phyloP scores from a whole-genome alignment of 2,113 vertebrate genomes.

The Cariama cristata region DNA sequence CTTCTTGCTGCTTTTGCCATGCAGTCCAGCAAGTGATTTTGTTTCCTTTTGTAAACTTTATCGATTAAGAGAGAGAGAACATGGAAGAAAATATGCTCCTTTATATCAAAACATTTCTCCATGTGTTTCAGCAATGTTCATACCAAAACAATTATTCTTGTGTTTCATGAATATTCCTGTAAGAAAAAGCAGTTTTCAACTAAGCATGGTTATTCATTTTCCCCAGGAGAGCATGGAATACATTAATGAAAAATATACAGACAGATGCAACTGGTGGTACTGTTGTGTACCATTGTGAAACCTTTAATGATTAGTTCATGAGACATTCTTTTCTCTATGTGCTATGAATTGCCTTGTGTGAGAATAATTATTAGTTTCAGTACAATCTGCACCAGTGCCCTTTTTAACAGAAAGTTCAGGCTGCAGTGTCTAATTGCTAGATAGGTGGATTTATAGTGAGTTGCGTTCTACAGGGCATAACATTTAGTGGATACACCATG shows the following conservation, averaged over 20 bases:
- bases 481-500: neutral
- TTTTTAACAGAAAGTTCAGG: constrained; percentile 2
- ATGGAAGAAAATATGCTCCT: neutral
- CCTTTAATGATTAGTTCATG: neutral
- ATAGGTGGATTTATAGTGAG: neutral
- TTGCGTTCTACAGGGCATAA: neutral
- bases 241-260: neutral
- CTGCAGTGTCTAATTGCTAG: constrained; percentile 15
- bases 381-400: neutral
- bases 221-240: neutral
- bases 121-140: neutral
- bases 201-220: neutral
- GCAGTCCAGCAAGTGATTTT: neutral
- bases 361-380: constrained; percentile 22
- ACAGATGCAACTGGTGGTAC: neutral
- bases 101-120: neutral
- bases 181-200: neutral
- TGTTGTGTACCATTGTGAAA: neutral
- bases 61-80: neutral
- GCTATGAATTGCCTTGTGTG: neutral
- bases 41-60: neutral
- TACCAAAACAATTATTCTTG: neutral
- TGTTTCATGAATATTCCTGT: neutral
- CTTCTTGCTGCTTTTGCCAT: neutral
- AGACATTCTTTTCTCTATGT: neutral